These are phyloP conservation scores for Pocillopora meandrina DNA, from an alignment of 92 coral and sea anemone genomes.

Conservation along the genomic window DNA sequence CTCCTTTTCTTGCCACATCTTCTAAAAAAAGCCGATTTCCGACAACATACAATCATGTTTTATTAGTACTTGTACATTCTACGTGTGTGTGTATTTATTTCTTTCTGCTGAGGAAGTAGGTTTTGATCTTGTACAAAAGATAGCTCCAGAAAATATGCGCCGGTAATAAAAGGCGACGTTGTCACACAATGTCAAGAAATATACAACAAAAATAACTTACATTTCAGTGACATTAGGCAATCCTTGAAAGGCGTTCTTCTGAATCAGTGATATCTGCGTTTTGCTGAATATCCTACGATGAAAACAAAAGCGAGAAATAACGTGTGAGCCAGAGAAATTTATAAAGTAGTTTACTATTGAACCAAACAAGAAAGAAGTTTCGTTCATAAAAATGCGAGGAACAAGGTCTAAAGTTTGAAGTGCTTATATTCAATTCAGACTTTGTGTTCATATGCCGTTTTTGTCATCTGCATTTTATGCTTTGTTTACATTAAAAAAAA, in stretches of 20 bases:
- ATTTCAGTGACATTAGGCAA: constrained; percentile 43
- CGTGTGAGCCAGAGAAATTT: not conserved
- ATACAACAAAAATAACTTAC: constrained; percentile 47
- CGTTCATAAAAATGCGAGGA: not conserved
- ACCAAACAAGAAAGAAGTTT: not conserved
- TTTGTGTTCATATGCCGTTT: not conserved
- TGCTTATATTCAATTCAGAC: not conserved
- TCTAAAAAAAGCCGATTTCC: constrained; percentile 26
- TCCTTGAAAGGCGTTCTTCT: constrained; percentile 60
- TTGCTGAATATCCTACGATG: constrained; percentile 24
- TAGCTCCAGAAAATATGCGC: not conserved
- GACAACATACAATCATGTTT: constrained; percentile 27
- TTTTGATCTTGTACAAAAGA: constrained; percentile 30
- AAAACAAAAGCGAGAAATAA: not conserved
- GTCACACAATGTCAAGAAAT: constrained; percentile 22
- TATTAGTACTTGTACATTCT: constrained; percentile 15
- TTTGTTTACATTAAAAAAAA: constrained; percentile 6
- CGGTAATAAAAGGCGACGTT: not conserved
- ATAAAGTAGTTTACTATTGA: not conserved
- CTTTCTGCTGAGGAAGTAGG: constrained; percentile 5
- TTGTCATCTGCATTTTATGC: constrained; percentile 3
- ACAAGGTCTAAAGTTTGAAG: not conserved
- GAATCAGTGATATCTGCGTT: constrained; percentile 44
- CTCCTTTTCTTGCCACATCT: constrained; percentile 3
- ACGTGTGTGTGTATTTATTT: not conserved